Percentiles rank a stretch among this genome's conserved stretches.
phyloP scores from a whole-genome alignment of 2,888 invertebrate genomes.

The Drosophila austrosaltans region DNA sequence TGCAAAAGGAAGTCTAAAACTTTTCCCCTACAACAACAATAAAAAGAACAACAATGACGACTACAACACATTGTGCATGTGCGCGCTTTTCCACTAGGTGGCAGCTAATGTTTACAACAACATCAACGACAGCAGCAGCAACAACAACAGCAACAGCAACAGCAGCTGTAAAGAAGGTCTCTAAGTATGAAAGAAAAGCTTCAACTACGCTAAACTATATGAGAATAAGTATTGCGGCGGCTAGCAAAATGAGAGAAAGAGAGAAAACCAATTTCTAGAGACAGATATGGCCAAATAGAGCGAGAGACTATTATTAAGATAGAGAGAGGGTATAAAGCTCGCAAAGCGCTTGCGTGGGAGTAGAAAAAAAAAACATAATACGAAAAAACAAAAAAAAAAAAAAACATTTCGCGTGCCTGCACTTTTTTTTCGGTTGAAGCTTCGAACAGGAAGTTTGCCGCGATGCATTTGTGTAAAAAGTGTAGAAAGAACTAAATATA shows the following conservation, averaged over 20 bases:
- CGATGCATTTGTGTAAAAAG: constrained; percentile 50
- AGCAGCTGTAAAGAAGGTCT: constrained; percentile 24
- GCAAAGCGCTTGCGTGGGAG: constrained; percentile 40
- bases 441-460: constrained; percentile 51
- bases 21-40: not conserved
- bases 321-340: not conserved
- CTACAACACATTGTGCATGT: constrained; percentile 35
- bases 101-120: constrained; percentile 63
- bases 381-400: not conserved
- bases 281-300: not conserved
- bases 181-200: constrained; percentile 46
- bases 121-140: constrained; percentile 7
- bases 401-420: constrained; percentile 39
- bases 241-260: constrained; percentile 42
- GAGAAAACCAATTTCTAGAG: not conserved
- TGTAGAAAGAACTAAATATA: not conserved
- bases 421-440: constrained; percentile 36
- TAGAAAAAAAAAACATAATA: not conserved
- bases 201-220: constrained; percentile 10
- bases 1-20: constrained; percentile 6
- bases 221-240: constrained; percentile 65
- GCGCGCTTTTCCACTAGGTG: constrained; percentile 26
- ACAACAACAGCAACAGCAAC: too few species aligned
- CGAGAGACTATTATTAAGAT: not conserved
- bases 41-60: constrained; percentile 4